Percentiles rank a stretch among this genome's conserved stretches.
These are phyloP conservation scores for Pelagia noctiluca DNA, from an alignment of 30 jellyfish, hydroid and myxozoan genomes.

Conservation along the genomic window DNA sequence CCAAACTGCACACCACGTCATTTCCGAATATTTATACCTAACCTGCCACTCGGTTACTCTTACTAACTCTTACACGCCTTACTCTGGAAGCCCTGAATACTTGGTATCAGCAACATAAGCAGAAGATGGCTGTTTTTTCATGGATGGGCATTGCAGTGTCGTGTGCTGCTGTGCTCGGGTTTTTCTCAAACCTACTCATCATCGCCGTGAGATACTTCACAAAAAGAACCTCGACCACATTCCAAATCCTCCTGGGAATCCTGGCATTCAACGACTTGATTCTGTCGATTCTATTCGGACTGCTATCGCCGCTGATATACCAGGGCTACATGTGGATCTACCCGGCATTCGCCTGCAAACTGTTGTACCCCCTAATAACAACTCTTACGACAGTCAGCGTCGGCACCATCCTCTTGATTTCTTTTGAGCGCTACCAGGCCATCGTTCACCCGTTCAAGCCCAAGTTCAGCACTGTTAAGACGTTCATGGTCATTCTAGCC, in stretches of 20 bases:
- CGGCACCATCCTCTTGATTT: conserved; percentile 44
- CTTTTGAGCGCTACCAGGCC: conserved; percentile 66
- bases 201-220: conserved; percentile 18
- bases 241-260: conserved; percentile 41
- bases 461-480: conserved; percentile 14
- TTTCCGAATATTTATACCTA: no score
- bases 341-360: conserved; percentile 53
- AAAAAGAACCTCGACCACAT: conserved; percentile 31
- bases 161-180: conserved; percentile 37
- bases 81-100: no score
- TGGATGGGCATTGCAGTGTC: conserved; percentile 42
- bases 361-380: conserved; percentile 45
- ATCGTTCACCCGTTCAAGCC: conserved; percentile 56
- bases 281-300: conserved; percentile 48
- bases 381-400: conserved; percentile 47
- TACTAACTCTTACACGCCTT: no score
- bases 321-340: conserved; percentile 49
- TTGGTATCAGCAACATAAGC: not conserved
- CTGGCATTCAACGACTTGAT: conserved; percentile 61
- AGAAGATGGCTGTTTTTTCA: not conserved
- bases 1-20: not conserved
- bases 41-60: no score
- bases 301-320: conserved; percentile 45
- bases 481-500: not conserved
- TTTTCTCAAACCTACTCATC: conserved; percentile 35